A percentile compares a stretch with the other conserved stretches of the same genome.
Conservation (phyloP, 2,888 invertebrate genomes). For the Stenodera caucasica region DNA sequence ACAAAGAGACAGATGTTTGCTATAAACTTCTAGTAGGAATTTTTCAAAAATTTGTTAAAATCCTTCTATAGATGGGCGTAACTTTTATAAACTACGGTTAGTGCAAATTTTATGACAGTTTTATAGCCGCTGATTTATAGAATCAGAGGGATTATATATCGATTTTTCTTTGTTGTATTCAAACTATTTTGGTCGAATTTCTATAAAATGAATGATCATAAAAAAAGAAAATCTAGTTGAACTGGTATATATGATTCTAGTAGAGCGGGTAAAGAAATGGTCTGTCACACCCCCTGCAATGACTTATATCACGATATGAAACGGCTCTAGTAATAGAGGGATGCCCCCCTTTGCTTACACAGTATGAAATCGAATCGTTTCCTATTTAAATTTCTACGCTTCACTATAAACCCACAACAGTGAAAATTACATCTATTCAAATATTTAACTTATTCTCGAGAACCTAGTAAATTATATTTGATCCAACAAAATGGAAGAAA, state of each 20-base stretch:
- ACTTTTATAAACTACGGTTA: slow-evolving; percentile 14
- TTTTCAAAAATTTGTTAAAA: slow-evolving; percentile 19
- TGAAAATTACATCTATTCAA: too few relatives aligned
- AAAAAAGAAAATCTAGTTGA: background rate
- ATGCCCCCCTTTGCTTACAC: slow-evolving; percentile 12
- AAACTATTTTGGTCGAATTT: slow-evolving; percentile 5
- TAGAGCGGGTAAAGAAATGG: slow-evolving; percentile 11
- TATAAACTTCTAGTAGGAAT: slow-evolving; percentile 18
- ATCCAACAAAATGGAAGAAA: too few relatives aligned
- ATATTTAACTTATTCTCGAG: too few relatives aligned
- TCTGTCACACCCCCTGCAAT: slow-evolving; percentile 24
- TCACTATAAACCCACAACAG: too few relatives aligned
- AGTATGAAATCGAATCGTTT: background rate
- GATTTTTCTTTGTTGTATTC: slow-evolving; percentile 3
- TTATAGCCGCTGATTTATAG: slow-evolving; percentile 18
- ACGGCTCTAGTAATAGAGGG: slow-evolving; percentile 15
- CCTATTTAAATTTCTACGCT: background rate
- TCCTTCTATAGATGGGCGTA: slow-evolving; percentile 15
- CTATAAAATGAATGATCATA: slow-evolving; percentile 9
- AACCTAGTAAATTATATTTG: too few relatives aligned
- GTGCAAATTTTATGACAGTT: slow-evolving; percentile 26
- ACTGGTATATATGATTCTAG: background rate
- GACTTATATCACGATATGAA: slow-evolving; percentile 18
- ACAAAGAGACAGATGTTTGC: slow-evolving; percentile 20
- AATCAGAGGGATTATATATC: slow-evolving; percentile 13